Base-by-base conservation (phyloP, 2,113 vertebrate genomes). In the Trochalopteron elliotii region DNA sequence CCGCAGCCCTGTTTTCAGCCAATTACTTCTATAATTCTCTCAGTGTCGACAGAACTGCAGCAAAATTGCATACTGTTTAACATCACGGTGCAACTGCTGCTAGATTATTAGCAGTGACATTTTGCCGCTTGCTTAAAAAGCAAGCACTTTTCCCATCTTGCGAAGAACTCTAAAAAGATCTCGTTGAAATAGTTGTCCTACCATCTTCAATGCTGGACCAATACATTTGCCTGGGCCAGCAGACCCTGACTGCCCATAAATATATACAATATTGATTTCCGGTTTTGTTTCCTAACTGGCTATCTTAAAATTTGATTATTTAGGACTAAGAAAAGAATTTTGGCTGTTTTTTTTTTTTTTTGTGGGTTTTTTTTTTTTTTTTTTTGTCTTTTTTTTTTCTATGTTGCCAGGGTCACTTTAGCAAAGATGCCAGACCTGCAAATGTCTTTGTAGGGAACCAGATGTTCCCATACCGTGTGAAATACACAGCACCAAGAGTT, bases 141-240 rank as follows among this genome's bases (percentile, higher is more conserved):
- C 13, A 67, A n/a, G 10, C 1, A 0, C 42, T 61, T 69, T 53
- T 22, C 17, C 17, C 7, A 9, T 31, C 9, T 74, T 49, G 31
- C 8, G 2, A 45, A 37, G 17, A 59, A 10, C 52, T 57, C 31
- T 11, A 3, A 44, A 33, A 2, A 0, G 25, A 23, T 33, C 22
- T 22, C 2, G 2, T 42, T 55, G 47, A 53, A 84, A 11, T 6
- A 37, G 23, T 45, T 42, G 53, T 49, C 35, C 19, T 39, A 21
- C 33, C 25, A 7, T 35, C 7, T 11, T 67, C 1, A 1, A 0
- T 42, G 12, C 49, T 15, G 35, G 7, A 2, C 2, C 4, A 8
- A 11, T 68, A 4, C 1, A 0, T 82, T 37, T 12, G 47, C 40
- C 7, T 27, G 35, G 56, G n/a, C 5, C 5, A 3, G 19, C 20